Base-by-base conservation (phyloP, 2,797 vertebrate genomes). In the Periparus ater region DNA sequence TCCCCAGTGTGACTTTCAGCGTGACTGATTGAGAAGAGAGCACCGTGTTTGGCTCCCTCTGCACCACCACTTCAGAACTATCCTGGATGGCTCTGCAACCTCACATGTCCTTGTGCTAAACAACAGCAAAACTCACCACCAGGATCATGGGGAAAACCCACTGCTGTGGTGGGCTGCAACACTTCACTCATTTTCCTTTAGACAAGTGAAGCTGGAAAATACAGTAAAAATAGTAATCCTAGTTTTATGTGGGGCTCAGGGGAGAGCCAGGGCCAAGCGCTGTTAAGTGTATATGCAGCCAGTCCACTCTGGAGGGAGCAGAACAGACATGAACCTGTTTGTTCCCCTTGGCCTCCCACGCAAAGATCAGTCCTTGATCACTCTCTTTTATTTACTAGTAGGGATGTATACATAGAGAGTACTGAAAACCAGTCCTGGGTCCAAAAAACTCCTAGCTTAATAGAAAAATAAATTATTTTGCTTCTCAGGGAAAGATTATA, bases 401-500 rank as follows among this genome's bases (percentile, higher is more conserved):
- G 20, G 22, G 20, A 53, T 26, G 27, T 66, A 81, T 38, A 57
- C 40, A 42, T 6, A 53, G 19, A 87, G 26, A 89, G 12, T n/a
- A 77, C 11, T 13, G 45, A 57, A 80, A 89, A 78, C 3, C 57
- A 74, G 36, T 68, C 13, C 40, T 66, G 38, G 27, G 44, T 81
- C 48, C 7, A 93, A 74, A 90, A 80, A 67, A 1, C 23, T 77
- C 27, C 44, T 50, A 78, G 57, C 57, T 79, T 79, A 87, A 79
- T 32, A 74, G 63, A 66, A 89, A 85, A 74, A 58, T 51, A 83
- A 78, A 93, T 45, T 40, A 45, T 85, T 83, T 95, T 84, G 22
- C 40, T 88, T 91, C 44, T 92, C 4, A 2, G 57, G 85, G 34
- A 51, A 42, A 89, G 38, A 83, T 53, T 63, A 10, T 68, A 32